Conservation (phyloP, 2,113 vertebrate genomes). For the Carettochelys insculpta region DNA sequence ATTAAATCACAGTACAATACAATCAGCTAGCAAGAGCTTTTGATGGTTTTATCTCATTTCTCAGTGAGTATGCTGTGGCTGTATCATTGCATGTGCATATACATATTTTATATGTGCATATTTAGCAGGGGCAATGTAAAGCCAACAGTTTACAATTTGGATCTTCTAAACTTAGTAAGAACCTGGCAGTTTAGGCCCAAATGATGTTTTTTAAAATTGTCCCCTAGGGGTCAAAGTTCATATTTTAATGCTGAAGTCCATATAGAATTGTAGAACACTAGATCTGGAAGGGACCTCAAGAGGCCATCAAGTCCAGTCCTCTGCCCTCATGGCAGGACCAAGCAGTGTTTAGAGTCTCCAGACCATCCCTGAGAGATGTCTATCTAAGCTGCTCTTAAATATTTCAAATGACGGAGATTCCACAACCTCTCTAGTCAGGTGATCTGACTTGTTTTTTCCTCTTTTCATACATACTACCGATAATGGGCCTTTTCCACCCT, state of each 20-base stretch:
- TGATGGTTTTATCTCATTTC: not conserved
- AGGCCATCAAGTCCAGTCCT: too few species aligned
- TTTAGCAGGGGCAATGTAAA: not conserved
- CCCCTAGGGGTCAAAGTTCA: not conserved
- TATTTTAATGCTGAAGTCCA: not conserved
- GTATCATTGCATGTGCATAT: not conserved
- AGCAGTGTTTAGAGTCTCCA: too few species aligned
- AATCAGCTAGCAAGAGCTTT: not conserved
- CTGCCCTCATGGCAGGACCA: too few species aligned
- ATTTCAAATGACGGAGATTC: too few species aligned
- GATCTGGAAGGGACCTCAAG: too few species aligned
- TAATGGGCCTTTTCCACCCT: too few species aligned
- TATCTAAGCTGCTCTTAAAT: too few species aligned
- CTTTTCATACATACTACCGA: too few species aligned
- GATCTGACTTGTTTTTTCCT: too few species aligned
- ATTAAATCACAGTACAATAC: not conserved
- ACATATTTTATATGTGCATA: not conserved
- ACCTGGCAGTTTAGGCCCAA: not conserved
- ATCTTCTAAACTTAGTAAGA: not conserved
- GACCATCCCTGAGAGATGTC: too few species aligned
- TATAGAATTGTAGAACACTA: too few species aligned
- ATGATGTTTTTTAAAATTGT: not conserved
- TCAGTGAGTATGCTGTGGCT: not conserved
- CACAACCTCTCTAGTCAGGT: too few species aligned
- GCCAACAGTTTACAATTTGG: not conserved